Conservation (phyloP, 37 sponge, comb jelly and placozoan genomes). For the Haliclona indistincta region DNA sequence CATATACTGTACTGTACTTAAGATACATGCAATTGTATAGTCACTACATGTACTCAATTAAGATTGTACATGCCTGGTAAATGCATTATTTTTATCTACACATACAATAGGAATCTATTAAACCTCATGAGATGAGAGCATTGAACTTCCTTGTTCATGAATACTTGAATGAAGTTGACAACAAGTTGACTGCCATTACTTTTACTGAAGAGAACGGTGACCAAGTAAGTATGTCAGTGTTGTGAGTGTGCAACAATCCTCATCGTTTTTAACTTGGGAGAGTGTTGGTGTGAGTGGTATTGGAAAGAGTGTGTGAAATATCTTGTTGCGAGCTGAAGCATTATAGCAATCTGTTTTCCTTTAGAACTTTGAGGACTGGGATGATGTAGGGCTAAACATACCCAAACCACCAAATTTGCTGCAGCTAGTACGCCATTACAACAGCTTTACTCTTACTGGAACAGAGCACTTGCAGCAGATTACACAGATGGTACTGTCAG, state of each 20-base stretch:
- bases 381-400: constrained; percentile 93
- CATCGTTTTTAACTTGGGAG: neutral
- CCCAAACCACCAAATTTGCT: constrained; percentile 90
- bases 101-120: constrained; percentile 76
- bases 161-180: constrained; percentile 75
- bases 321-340: neutral
- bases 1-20: too few species aligned
- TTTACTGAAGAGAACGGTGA: constrained; percentile 90
- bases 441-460: constrained; percentile 45
- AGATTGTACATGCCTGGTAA: neutral
- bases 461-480: constrained; percentile 60
- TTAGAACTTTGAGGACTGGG: constrained; percentile 97
- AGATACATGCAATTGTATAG: too few species aligned
- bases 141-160: constrained; percentile 90
- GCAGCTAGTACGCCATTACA: constrained; percentile 76
- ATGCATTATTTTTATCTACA: neutral
- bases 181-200: constrained; percentile 89
- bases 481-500: constrained; percentile 41
- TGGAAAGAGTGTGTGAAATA: neutral
- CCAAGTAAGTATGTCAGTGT: constrained; percentile 47
- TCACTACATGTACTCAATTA: neutral
- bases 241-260: neutral
- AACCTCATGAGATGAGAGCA: constrained; percentile 87
- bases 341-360: neutral
- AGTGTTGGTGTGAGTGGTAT: neutral